Evolutionary conservation across 2,797 vertebrate species (phyloP).

Genomic region (Poeciliopsis paucimaculata): DNA sequence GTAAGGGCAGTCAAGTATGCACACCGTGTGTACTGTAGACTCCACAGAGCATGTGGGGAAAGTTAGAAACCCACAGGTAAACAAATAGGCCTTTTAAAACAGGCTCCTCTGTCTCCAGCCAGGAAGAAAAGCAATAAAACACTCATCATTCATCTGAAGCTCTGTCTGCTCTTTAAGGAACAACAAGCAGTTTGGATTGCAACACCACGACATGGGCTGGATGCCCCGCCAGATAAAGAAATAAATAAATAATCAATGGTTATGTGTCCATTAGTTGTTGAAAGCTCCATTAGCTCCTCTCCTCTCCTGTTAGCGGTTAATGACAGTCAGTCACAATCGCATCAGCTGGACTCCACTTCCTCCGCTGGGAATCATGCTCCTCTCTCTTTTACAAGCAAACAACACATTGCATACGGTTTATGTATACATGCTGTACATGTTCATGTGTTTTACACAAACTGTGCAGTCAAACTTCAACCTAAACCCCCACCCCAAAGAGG

Average conservation of each 20-base stretch:
- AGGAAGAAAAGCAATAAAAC: constrained; percentile 11
- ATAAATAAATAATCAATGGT: constrained; percentile 83
- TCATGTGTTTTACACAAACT: constrained; percentile 7
- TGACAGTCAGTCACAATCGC: constrained; percentile 79
- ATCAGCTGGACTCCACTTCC: constrained; percentile 81
- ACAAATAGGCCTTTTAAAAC: constrained; percentile 12
- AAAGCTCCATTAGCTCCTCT: constrained; percentile 82
- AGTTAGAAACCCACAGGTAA: not conserved
- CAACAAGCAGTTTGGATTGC: constrained; percentile 59
- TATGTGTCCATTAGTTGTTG: constrained; percentile 83
- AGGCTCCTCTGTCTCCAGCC: constrained; percentile 1
- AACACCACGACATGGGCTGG: constrained; percentile 48
- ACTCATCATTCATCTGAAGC: constrained; percentile 19
- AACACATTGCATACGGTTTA: constrained; percentile 17
- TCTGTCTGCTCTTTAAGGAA: constrained; percentile 39
- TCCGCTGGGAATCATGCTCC: constrained; percentile 69
- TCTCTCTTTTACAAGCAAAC: constrained; percentile 48
- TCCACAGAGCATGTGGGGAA: not conserved
- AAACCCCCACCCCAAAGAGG: not conserved
- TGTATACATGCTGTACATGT: constrained; percentile 30
- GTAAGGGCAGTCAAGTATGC: not conserved
- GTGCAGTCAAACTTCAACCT: constrained; percentile 1
- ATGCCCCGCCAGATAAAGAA: constrained; percentile 66
- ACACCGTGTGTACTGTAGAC: not conserved
- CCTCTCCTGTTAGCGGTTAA: constrained; percentile 77